A percentile compares a stretch with the other conserved stretches of the same genome.
Evolutionary conservation across 2,797 vertebrate species (phyloP).

Genomic region (Lagorchestes hirsutus): DNA sequence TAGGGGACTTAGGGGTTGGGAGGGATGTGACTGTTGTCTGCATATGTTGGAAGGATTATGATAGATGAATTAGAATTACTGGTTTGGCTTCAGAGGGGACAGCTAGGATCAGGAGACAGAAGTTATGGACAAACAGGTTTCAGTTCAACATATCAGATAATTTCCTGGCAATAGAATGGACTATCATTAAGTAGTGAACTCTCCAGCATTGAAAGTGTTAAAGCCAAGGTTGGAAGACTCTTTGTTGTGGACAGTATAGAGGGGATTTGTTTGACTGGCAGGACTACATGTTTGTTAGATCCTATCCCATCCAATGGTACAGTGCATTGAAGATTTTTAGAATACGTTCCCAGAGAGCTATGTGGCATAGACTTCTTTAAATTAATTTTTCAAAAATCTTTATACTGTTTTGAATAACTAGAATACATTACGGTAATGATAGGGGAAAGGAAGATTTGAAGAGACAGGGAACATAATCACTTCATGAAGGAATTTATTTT

Average conservation of each 20-base stretch:
- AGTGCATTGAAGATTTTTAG: not conserved
- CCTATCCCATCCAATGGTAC: not conserved
- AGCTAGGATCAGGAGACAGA: not conserved
- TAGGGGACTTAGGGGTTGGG: not conserved
- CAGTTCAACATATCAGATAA: not conserved
- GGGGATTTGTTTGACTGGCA: not conserved
- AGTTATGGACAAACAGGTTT: not conserved
- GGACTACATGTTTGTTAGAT: not conserved
- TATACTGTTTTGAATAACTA: not conserved
- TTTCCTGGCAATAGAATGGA: not conserved
- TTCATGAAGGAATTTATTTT: not conserved
- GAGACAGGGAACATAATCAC: not conserved
- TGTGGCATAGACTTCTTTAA: not conserved
- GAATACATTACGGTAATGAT: not conserved
- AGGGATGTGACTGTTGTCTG: not conserved
- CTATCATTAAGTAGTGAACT: not conserved
- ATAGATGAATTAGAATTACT: not conserved
- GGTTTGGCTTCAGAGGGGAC: not conserved
- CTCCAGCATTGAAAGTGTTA: not conserved
- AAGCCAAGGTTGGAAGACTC: not conserved
- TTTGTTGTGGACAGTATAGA: not conserved
- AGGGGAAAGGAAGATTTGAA: not conserved
- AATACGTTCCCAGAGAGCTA: not conserved
- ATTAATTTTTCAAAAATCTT: not conserved
- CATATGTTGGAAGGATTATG: not conserved